A percentile compares a stretch with the other conserved stretches of the same genome.
phyloP scores from a whole-genome alignment of 2,797 vertebrate species.

The Bradypodion ventrale region DNA sequence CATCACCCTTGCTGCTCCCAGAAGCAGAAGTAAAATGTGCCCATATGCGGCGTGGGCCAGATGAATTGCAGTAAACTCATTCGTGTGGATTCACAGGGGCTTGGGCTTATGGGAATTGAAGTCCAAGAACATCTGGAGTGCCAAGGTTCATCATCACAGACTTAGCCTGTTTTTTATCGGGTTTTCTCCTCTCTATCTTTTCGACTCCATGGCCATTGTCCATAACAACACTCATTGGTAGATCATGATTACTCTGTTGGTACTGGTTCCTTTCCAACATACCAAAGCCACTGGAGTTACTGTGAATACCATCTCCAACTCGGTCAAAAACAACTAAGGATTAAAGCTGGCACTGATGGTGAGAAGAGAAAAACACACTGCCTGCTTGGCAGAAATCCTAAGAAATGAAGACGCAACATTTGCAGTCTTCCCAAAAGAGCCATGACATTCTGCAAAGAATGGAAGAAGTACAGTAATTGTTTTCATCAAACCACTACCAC shows the following conservation, averaged over 20 bases:
- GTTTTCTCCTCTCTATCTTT: background rate
- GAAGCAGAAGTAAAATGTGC: too few relatives aligned
- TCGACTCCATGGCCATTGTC: constrained; percentile 45
- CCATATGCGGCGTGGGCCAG: too few relatives aligned
- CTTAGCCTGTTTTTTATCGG: constrained; percentile 31
- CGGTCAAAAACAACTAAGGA: constrained; percentile 40
- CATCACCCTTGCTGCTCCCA: too few relatives aligned
- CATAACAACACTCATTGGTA: constrained; percentile 61
- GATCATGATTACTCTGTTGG: constrained; percentile 31
- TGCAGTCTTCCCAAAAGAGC: background rate
- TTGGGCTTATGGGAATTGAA: too few relatives aligned
- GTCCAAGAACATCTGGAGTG: too few relatives aligned
- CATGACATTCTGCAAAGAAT: background rate
- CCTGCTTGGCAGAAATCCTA: background rate
- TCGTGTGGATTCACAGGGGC: too few relatives aligned
- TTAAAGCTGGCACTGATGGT: constrained; percentile 21
- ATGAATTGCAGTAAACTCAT: too few relatives aligned
- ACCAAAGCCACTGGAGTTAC: constrained; percentile 42
- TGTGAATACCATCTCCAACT: constrained; percentile 28
- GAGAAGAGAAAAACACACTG: accelerated
- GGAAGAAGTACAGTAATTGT: accelerated
- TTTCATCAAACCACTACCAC: background rate
- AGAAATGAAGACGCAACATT: background rate
- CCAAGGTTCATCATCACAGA: too few relatives aligned
- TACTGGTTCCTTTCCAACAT: constrained; percentile 44